phyloP scores from a whole-genome alignment of 2,888 invertebrate genomes.

The Aspidiotus destructor region DNA sequence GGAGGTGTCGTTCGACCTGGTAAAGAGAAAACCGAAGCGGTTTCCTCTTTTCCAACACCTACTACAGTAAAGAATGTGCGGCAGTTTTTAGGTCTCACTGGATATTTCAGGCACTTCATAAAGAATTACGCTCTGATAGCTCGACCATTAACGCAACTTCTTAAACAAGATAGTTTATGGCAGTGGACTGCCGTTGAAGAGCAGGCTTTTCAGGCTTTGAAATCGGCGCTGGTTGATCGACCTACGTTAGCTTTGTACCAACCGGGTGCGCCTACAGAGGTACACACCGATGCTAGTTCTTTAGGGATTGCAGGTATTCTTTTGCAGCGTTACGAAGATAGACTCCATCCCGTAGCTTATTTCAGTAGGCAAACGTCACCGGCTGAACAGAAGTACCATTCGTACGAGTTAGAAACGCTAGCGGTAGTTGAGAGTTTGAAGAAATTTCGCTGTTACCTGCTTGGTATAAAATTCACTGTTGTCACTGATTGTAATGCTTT shows the following conservation, averaged over 20 bases:
- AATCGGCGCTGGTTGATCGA: conserved; percentile 3
- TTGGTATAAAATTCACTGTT: too few species aligned
- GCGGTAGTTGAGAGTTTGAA: too few species aligned
- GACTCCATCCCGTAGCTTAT: too few species aligned
- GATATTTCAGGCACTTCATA: conserved; percentile 1
- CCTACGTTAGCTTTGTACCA: conserved; percentile 27
- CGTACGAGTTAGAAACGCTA: too few species aligned
- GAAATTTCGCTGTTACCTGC: too few species aligned
- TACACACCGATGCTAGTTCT: conserved; percentile 23
- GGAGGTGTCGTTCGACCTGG: too few species aligned
- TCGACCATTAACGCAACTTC: background rate
- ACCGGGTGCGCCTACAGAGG: conserved; percentile 18
- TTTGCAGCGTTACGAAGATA: conserved; percentile 8
- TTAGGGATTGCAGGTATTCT: conserved; percentile 33
- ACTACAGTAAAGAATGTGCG: background rate
- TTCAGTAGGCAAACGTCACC: too few species aligned
- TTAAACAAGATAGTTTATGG: conserved; percentile 2
- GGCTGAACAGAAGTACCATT: too few species aligned
- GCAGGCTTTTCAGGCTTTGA: conserved; percentile 14
- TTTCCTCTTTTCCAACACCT: background rate
- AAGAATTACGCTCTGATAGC: background rate
- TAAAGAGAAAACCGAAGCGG: background rate
- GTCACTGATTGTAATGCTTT: too few species aligned
- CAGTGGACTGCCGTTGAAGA: conserved; percentile 4
- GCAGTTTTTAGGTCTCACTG: background rate